These are phyloP conservation scores for Thymelicus acteon DNA, from an alignment of 2,888 invertebrate genomes.

Conservation along the genomic window DNA sequence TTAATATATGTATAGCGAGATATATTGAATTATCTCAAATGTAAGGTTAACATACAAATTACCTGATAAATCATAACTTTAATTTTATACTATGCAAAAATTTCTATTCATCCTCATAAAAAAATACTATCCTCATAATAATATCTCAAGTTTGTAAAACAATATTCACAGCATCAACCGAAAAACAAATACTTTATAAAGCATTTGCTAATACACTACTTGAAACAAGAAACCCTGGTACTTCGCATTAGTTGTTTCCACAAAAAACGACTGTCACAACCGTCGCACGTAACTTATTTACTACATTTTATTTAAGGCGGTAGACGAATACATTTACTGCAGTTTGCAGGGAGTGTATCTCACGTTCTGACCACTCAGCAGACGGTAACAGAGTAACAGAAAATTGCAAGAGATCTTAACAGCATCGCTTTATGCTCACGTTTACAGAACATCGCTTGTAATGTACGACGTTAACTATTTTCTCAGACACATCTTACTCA, in stretches of 20 bases:
- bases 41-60: no score
- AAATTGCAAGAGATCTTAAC: constrained; percentile 31
- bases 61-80: no score
- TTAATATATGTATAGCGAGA: no score
- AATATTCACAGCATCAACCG: neutral
- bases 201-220: constrained; percentile 25
- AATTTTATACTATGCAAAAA: no score
- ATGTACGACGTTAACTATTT: neutral
- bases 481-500: neutral
- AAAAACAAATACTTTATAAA: no score
- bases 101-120: no score
- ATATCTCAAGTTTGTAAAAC: neutral
- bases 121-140: no score
- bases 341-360: constrained; percentile 25
- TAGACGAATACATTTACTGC: constrained; percentile 29
- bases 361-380: constrained; percentile 35
- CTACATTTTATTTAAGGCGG: constrained; percentile 32
- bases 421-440: constrained; percentile 26
- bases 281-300: constrained; percentile 23
- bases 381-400: constrained; percentile 29
- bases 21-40: no score
- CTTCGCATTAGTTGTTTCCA: constrained; percentile 27
- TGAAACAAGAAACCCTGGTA: constrained; percentile 28
- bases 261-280: constrained; percentile 41
- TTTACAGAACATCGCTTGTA: constrained; percentile 18